These are phyloP conservation scores for Cossypha dichroa DNA, from an alignment of 2,797 vertebrate genomes.

Conservation along the genomic window DNA sequence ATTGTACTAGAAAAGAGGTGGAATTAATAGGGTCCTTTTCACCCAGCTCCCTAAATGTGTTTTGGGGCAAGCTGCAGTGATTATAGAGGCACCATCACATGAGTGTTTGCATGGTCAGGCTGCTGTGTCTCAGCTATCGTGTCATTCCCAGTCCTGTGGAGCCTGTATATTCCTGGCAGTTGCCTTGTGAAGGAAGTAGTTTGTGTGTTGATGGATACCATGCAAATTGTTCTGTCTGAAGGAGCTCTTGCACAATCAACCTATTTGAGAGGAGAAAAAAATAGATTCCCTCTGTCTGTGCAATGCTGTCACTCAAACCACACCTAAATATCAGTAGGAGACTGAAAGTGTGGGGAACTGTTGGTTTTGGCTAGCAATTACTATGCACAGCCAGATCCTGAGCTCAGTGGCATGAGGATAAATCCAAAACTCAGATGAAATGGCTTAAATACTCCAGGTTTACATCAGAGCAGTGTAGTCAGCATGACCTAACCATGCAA, in stretches of 20 bases:
- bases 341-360: conserved; percentile 25
- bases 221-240: conserved; percentile 59
- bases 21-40: background rate
- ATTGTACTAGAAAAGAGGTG: background rate
- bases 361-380: conserved; percentile 31
- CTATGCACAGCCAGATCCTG: background rate
- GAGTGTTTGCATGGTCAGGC: background rate
- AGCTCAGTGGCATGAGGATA: background rate
- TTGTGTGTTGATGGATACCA: conserved; percentile 51
- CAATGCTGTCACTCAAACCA: conserved; percentile 39
- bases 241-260: conserved; percentile 36
- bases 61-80: background rate
- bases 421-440: background rate
- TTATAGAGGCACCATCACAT: background rate
- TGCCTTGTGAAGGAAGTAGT: conserved; percentile 28
- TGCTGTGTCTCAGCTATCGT: background rate
- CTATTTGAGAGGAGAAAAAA: background rate
- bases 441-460: background rate
- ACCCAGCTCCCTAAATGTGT: background rate
- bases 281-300: background rate
- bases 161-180: background rate
- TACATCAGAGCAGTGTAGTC: background rate
- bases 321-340: conserved; percentile 58
- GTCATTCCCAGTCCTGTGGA: background rate
- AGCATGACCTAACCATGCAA: background rate